A percentile compares a stretch with the other conserved stretches of the same genome.
Conservation (phyloP, 2,888 invertebrate genomes). For the Agapostemon virescens region DNA sequence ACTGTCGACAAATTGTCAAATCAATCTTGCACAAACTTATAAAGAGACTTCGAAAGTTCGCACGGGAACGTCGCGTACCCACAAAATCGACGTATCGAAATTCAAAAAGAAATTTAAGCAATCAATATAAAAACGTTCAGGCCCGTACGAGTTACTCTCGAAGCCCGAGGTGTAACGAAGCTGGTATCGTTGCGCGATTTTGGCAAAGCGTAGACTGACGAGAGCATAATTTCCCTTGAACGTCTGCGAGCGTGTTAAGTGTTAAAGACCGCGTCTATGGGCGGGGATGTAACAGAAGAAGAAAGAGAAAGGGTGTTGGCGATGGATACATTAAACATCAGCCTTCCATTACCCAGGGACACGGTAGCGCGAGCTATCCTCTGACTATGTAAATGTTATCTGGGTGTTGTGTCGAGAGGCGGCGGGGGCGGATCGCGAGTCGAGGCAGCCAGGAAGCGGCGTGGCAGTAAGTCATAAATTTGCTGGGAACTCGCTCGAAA, state of each 20-base stretch:
- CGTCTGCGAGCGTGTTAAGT: conserved; percentile 5
- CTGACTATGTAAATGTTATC: conserved; percentile 49
- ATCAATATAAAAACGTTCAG: not conserved
- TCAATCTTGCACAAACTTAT: no score
- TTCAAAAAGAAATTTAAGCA: not conserved
- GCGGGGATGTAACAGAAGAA: not conserved
- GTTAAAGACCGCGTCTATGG: conserved; percentile 2
- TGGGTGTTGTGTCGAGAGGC: conserved; percentile 14
- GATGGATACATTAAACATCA: conserved; percentile 41
- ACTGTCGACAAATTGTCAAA: no score
- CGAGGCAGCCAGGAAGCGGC: conserved; percentile 11
- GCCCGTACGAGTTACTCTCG: not conserved
- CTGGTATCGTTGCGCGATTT: not conserved
- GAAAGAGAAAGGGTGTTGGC: conserved; percentile 1
- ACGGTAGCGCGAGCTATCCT: not conserved
- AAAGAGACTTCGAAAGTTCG: no score
- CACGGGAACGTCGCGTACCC: no score
- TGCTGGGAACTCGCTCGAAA: conserved; percentile 37
- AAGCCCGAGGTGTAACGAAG: not conserved
- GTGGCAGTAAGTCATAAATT: conserved; percentile 48
- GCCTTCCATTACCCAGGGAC: conserved; percentile 24
- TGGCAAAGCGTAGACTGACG: not conserved
- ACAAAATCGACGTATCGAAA: no score
- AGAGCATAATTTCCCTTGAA: not conserved
- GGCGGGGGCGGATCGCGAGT: not conserved